Percentiles rank a stretch among this genome's conserved stretches.
Evolutionary conservation across 2,797 vertebrate genomes (phyloP).

Genomic region (Poecilia picta): DNA sequence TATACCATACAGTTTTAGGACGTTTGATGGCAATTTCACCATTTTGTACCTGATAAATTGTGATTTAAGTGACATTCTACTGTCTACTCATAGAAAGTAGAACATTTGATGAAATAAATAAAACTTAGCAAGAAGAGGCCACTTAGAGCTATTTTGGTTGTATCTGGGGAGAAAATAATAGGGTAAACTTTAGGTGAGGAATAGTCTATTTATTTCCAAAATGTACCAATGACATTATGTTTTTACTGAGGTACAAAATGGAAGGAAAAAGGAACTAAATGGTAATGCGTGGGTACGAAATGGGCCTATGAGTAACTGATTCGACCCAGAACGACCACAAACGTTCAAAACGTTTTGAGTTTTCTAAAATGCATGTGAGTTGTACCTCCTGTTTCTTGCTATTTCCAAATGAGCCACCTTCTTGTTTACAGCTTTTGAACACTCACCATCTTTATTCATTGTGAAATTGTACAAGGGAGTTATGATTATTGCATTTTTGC

Average conservation of each 20-base stretch:
- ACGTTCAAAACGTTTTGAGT: not conserved
- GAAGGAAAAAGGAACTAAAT: not conserved
- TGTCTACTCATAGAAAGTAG: not conserved
- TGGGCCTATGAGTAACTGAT: not conserved
- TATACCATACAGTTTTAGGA: not conserved
- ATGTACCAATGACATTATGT: not conserved
- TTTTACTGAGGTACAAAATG: not conserved
- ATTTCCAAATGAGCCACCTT: not conserved
- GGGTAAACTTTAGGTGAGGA: not conserved
- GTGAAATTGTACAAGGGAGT: not conserved
- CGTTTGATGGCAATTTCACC: not conserved
- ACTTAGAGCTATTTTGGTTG: not conserved
- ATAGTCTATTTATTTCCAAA: not conserved
- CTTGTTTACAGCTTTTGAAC: not conserved
- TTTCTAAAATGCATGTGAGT: not conserved
- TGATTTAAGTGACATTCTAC: not conserved
- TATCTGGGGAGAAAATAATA: not conserved
- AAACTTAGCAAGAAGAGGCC: not conserved
- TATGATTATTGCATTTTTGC: not conserved
- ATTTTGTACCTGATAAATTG: not conserved
- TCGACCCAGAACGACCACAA: not conserved
- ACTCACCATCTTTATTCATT: not conserved
- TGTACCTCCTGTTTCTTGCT: not conserved
- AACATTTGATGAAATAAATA: not conserved
- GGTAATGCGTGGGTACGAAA: not conserved